phyloP scores from a whole-genome alignment of 2,113 vertebrate species.

The Leptodactylus fuscus region DNA sequence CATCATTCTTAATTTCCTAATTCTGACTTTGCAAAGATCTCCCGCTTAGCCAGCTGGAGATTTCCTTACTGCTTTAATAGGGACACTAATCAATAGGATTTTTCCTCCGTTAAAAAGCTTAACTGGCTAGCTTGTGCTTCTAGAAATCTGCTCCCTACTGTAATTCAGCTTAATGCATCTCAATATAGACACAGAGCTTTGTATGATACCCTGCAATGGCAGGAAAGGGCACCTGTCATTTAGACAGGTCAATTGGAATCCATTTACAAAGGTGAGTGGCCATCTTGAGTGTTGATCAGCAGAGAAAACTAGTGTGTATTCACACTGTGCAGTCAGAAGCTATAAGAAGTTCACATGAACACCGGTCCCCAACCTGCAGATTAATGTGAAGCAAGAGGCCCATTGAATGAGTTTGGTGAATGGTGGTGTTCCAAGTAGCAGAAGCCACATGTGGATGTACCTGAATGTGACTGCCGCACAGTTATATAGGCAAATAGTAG shows the following conservation, averaged over 20 bases:
- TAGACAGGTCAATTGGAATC: too few relatives aligned
- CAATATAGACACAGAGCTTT: not conserved
- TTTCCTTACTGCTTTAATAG: constrained; percentile 49
- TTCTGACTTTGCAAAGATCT: constrained; percentile 58
- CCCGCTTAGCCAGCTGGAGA: constrained; percentile 57
- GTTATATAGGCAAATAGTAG: too few relatives aligned
- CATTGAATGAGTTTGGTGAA: too few relatives aligned
- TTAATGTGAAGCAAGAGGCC: too few relatives aligned
- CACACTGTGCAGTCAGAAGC: too few relatives aligned
- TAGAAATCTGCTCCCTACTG: constrained; percentile 7
- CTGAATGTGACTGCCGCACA: too few relatives aligned
- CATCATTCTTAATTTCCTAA: constrained; percentile 55
- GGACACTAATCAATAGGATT: constrained; percentile 55
- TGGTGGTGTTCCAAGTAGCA: too few relatives aligned
- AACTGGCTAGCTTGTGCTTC: constrained; percentile 9
- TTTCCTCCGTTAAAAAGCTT: constrained; percentile 30
- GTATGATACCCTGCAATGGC: not conserved
- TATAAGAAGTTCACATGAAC: too few relatives aligned
- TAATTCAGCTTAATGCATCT: not conserved
- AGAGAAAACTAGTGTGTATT: not conserved
- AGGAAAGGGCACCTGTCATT: not conserved
- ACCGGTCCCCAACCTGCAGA: too few relatives aligned
- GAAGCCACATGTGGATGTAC: too few relatives aligned
- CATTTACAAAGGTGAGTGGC: not conserved
- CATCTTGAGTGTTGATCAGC: not conserved